phyloP scores from a whole-genome alignment of 2,797 vertebrate genomes.

The Enoplosus armatus region DNA sequence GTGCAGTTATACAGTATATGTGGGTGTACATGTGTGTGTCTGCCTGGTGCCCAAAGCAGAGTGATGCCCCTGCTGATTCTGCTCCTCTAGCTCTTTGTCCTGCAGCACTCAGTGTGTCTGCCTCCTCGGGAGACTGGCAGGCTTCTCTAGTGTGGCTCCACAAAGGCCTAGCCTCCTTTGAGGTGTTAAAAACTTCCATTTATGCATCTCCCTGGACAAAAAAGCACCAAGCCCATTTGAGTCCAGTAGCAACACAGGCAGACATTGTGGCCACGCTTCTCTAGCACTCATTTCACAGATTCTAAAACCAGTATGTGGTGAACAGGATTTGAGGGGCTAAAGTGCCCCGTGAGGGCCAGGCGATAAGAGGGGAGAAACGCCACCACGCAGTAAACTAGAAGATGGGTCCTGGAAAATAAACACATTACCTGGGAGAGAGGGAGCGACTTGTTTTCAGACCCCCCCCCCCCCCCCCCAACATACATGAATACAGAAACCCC shows the following conservation, averaged over 20 bases:
- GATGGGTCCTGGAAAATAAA: constrained; percentile 86
- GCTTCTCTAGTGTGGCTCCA: constrained; percentile 86
- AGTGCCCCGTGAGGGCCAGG: constrained; percentile 87
- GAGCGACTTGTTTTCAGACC: constrained; percentile 80
- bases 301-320: constrained; percentile 90
- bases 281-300: constrained; percentile 89
- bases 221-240: constrained; percentile 86
- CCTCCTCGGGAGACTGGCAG: constrained; percentile 87
- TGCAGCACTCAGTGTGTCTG: constrained; percentile 87
- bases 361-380: constrained; percentile 87
- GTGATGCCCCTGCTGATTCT: constrained; percentile 85
- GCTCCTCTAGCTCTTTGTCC: constrained; percentile 87
- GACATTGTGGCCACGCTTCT: constrained; percentile 89
- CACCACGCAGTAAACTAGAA: constrained; percentile 84
- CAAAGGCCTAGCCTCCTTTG: constrained; percentile 89
- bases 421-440: constrained; percentile 85
- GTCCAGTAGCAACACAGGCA: constrained; percentile 86
- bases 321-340: constrained; percentile 90
- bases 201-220: constrained; percentile 89
- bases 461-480: constrained; percentile 60
- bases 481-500: constrained; percentile 55
- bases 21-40: constrained; percentile 59
- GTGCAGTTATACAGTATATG: constrained; percentile 50
- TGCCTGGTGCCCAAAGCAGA: constrained; percentile 74
- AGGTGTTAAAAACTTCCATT: constrained; percentile 93